Evolutionary conservation across 2,888 invertebrate species (phyloP), one percentile per base, ranked within the genome.

Genomic region (Lymantria monacha): DNA sequence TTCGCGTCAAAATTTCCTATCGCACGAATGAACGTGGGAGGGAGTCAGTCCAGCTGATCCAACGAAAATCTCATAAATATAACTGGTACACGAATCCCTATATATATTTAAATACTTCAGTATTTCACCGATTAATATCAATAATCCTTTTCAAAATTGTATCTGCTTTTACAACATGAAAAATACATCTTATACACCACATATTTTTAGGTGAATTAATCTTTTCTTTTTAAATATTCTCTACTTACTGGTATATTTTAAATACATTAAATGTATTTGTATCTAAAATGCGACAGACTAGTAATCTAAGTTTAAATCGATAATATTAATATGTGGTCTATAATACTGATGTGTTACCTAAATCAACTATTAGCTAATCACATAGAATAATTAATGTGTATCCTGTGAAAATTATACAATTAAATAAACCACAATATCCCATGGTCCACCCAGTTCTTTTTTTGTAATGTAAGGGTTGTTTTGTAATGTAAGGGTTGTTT

Each of bases 321-420:
- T 53, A 59, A 59, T 51, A 61, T 30, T 45, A 60, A 70, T 78
- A 79, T 78, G 79, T 79, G 75, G 76, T 76, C 53, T 73, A 72
- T 81, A 84, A 82, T 84, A 84, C 83, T 86, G 77, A 80, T 79
- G 79, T 76, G 70, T 76, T 69, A 52, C 53, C 50, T 55, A 31
- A 61, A 64, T 49, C 65, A 62, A 63, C 63, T 68, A 55, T 59
- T 51, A 63, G 53, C 55, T 69, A 22, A 70, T 69, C 66, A 73
- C 67, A 66, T 61, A 55, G 50, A 55, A 59, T 63, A 57, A 53
- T 49, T 57, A 2, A 15, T 8, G 8, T 15, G 41, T 38, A n/a
- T n/a, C 38, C 38, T 38, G 33, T 46, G 3, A 45, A 30, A 33
- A 43, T n/a, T n/a, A 42, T 41, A 38, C 49, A 30, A 44, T 44